phyloP scores from a whole-genome alignment of 2,797 vertebrate species.

The Pseudopleuronectes americanus region DNA sequence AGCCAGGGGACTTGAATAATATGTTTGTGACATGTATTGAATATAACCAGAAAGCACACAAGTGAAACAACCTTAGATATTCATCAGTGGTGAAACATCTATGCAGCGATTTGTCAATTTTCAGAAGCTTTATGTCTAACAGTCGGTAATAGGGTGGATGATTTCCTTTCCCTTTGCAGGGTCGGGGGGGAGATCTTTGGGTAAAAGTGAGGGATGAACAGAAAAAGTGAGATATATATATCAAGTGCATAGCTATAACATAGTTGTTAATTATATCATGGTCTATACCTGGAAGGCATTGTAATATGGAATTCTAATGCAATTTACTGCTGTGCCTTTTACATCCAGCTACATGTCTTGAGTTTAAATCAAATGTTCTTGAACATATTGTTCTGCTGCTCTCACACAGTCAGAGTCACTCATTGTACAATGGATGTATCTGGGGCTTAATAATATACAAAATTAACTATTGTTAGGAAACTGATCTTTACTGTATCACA shows the following conservation, averaged over 20 bases:
- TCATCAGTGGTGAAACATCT: neutral
- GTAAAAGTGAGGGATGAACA: neutral
- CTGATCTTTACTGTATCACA: neutral
- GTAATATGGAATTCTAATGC: neutral
- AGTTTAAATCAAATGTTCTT: neutral
- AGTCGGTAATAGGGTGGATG: neutral
- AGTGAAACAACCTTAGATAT: neutral
- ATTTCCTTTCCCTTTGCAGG: neutral
- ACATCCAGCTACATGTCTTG: neutral
- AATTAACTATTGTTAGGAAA: neutral
- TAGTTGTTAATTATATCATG: neutral
- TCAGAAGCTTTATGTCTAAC: conserved; percentile 2
- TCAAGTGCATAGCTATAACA: neutral
- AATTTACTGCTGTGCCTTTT: neutral
- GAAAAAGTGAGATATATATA: neutral
- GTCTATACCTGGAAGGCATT: neutral
- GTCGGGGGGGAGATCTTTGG: neutral
- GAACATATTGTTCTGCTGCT: neutral
- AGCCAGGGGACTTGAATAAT: conserved; percentile 7
- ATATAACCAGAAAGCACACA: conserved; percentile 7
- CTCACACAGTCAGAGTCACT: neutral
- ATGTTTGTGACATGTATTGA: neutral
- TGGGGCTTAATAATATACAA: neutral
- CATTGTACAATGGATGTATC: neutral
- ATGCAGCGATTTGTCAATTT: neutral